Base-by-base conservation (phyloP, 2,888 invertebrate genomes). In the Salticus scenicus region DNA sequence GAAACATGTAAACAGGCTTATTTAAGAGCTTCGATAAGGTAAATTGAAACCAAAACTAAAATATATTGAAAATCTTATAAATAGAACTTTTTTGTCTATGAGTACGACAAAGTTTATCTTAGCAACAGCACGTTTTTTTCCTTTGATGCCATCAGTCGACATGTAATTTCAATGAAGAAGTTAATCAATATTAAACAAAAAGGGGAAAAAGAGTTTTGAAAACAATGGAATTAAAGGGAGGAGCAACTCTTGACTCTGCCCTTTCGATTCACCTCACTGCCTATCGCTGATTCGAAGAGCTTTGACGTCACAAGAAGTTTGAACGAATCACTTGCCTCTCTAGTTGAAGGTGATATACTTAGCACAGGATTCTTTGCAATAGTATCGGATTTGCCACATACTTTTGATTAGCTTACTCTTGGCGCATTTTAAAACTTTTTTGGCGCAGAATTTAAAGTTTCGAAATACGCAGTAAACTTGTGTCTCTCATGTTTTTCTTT, bases 321-420 rank as follows among this genome's bases (percentile, higher is more conserved):
- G 66, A 76, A 77, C 83, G 77, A 84, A 84, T 84, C 83, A 84
- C 41, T 63, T 84, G 37, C 63, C 83, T 84, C 63, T 28, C 24
- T 73, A 31, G 64, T 31, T 47, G 69, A 72, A 77, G 77, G 72
- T 77, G 83, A 73, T 76, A 71, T 74, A 66, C 24, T 37, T 20
- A 67, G 30, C 47, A 70, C 63, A 17, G 27, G 57, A 77, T 12
- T 1, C 0, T 27, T 77, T 42, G 17, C 27, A 17, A 31, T 51
- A 31, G 10, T 28, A 28, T 31, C 27, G 2, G 47, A 57, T 66
- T 67, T 24, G 57, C 71, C 83, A 73, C 57, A 73, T 73, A 57
- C 28, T 66, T 63, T 41, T 0, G 0, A 7, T n/a, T 7, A 7
- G 77, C 83, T 66, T 72, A 30, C 2, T 1, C 14, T 84, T 78